phyloP scores from a whole-genome alignment of 2,113 vertebrate genomes.

The Chloroceryle aenea region DNA sequence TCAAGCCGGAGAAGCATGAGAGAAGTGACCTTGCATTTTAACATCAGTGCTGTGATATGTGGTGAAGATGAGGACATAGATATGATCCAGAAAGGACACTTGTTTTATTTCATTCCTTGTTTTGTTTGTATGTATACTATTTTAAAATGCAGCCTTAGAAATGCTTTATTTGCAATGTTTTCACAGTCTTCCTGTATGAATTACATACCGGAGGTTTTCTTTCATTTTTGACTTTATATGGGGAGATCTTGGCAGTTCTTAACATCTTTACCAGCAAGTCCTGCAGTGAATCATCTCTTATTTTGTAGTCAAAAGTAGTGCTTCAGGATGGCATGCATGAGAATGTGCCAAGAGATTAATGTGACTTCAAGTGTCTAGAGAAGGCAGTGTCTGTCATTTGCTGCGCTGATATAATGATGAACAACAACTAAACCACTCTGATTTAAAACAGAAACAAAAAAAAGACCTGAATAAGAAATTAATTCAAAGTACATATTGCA shows the following conservation, averaged over 20 bases:
- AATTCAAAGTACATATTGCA: neutral
- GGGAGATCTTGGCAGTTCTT: neutral
- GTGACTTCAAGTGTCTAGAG: neutral
- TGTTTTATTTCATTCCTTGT: slow-evolving; percentile 4
- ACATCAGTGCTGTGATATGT: neutral
- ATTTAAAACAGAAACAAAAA: neutral
- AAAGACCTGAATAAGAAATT: neutral
- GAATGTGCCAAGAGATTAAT: neutral
- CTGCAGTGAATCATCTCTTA: neutral
- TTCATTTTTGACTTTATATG: neutral
- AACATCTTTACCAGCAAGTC: neutral
- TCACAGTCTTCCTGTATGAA: neutral
- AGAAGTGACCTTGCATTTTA: neutral
- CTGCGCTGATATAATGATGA: neutral
- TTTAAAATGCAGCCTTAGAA: slow-evolving; percentile 29
- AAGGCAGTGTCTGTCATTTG: neutral
- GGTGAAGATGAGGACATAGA: neutral
- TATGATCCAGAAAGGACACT: neutral
- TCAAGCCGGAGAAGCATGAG: neutral
- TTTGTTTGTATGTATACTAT: neutral
- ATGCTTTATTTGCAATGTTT: neutral
- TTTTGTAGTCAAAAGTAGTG: neutral
- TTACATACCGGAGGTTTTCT: neutral
- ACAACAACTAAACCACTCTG: neutral
- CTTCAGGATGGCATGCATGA: neutral